These are phyloP conservation scores for Heterodera filipjevi DNA, from an alignment of 2,888 invertebrate genomes.

Conservation along the genomic window DNA sequence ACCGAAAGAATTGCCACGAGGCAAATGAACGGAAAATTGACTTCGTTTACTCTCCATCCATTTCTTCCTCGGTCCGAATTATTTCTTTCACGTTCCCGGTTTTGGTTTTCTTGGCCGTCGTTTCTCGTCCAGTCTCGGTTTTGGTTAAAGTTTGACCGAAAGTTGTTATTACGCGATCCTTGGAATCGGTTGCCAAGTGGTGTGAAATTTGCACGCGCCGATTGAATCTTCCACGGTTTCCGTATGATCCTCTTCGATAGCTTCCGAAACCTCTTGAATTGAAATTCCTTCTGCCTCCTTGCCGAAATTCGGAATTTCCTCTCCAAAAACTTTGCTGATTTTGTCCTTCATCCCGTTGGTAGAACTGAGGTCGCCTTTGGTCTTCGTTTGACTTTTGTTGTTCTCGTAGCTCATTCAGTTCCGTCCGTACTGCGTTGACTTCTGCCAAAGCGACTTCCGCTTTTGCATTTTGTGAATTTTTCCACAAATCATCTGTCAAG, in stretches of 20 bases:
- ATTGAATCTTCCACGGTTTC: no score
- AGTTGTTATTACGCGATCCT: not conserved
- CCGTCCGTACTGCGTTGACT: not conserved
- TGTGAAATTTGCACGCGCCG: not conserved
- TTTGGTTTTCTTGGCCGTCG: not conserved
- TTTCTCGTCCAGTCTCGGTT: not conserved
- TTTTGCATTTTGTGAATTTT: not conserved
- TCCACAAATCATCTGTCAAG: not conserved
- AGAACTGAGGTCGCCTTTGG: not conserved
- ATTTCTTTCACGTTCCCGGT: no score
- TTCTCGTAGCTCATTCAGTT: not conserved
- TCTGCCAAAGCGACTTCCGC: not conserved
- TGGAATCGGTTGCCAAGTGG: not conserved
- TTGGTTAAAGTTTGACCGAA: not conserved
- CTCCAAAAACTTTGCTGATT: not conserved
- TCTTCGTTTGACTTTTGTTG: not conserved
- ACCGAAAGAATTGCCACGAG: no score
- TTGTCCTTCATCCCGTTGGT: not conserved
- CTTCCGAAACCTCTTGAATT: not conserved
- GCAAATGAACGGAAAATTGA: no score
- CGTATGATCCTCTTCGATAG: not conserved
- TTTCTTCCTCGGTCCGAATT: no score
- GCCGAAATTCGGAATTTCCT: not conserved
- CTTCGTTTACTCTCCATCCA: no score
- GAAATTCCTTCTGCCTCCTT: not conserved